Conservation (phyloP, 2,113 vertebrate species). For the Halichoeres trimaculatus region DNA sequence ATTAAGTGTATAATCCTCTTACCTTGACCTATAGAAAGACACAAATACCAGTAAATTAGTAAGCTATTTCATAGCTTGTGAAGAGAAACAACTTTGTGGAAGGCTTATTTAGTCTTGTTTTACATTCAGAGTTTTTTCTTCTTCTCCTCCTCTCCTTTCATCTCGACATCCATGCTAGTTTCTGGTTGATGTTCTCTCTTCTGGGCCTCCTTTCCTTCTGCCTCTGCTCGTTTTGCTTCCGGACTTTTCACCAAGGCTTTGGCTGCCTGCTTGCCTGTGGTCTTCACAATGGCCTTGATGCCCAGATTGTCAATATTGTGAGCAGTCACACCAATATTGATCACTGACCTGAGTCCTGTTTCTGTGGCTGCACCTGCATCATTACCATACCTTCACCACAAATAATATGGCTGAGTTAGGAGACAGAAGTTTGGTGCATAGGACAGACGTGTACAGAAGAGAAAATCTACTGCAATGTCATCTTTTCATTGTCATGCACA, state of each 20-base stretch:
- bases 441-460: background rate
- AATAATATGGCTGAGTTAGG: conserved; percentile 31
- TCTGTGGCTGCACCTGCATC: conserved; percentile 88
- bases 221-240: background rate
- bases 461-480: conserved; percentile 1
- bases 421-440: background rate
- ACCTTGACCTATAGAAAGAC: background rate
- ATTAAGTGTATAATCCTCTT: background rate
- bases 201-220: conserved; percentile 8
- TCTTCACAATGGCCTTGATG: conserved; percentile 88
- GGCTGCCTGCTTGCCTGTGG: conserved; percentile 84
- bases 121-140: conserved; percentile 8
- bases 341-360: conserved; percentile 86
- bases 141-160: conserved; percentile 43
- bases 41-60: conserved; percentile 2
- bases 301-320: conserved; percentile 90
- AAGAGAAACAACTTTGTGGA: background rate
- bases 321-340: conserved; percentile 88
- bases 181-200: conserved; percentile 6
- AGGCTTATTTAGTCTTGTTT: background rate
- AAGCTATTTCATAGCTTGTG: background rate
- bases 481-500: background rate
- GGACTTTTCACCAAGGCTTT: conserved; percentile 79
- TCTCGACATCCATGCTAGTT: conserved; percentile 4
- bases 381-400: conserved; percentile 88